These are phyloP conservation scores for Epirrita christyi DNA, from an alignment of 2,888 invertebrate genomes.

Conservation along the genomic window DNA sequence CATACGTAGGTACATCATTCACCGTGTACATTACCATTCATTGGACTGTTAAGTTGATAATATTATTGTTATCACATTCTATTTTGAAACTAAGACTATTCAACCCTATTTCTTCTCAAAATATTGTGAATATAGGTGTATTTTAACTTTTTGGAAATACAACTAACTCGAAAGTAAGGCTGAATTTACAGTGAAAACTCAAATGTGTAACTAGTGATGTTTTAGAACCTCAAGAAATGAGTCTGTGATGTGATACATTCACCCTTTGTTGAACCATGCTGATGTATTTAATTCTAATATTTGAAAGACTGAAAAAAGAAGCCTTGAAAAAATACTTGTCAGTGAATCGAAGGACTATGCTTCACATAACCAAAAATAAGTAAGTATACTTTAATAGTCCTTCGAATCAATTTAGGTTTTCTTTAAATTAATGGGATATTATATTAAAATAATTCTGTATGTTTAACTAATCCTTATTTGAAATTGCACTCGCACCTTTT, in stretches of 20 bases:
- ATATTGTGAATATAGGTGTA: background rate
- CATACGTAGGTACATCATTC: background rate
- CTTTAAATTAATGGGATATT: constrained; percentile 1
- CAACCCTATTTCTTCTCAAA: background rate
- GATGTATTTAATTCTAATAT: no score
- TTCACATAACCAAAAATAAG: constrained; percentile 27
- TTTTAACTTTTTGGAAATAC: background rate
- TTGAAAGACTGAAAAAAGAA: no score
- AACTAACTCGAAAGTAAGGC: background rate
- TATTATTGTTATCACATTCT: background rate
- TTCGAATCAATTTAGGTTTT: constrained; percentile 31
- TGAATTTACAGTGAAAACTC: background rate
- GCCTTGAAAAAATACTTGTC: constrained; percentile 4
- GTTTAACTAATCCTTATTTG: constrained; percentile 3
- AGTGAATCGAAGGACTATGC: constrained; percentile 37
- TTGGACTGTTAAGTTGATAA: background rate
- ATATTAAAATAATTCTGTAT: background rate
- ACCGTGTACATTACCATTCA: background rate
- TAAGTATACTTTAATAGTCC: constrained; percentile 33
- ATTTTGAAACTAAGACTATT: background rate
- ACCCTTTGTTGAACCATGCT: background rate
- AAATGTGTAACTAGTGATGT: constrained; percentile 1
- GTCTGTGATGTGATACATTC: constrained; percentile 10
- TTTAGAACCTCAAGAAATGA: background rate
- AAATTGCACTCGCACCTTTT: constrained; percentile 2